These are phyloP conservation scores for Caenorhabditis afra DNA, from an alignment of 2,888 invertebrate genomes.

Conservation along the genomic window DNA sequence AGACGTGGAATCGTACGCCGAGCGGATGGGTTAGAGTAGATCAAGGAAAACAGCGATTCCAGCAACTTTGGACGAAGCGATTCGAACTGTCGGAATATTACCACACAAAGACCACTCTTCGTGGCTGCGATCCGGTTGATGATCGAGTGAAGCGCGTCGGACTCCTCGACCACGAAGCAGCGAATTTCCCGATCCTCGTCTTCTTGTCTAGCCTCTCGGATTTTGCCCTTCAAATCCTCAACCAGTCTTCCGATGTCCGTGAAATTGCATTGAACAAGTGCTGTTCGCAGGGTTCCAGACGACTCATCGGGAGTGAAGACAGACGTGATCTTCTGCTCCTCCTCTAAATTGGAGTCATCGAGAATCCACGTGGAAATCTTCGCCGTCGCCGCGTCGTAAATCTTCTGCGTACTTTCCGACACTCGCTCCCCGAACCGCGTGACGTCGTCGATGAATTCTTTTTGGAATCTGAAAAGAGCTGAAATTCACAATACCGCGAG, in stretches of 20 bases:
- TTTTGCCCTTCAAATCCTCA: constrained; percentile 22
- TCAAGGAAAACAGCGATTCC: constrained; percentile 35
- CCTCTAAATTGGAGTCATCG: neutral
- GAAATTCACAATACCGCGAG: no score
- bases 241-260: constrained; percentile 47
- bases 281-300: constrained; percentile 33
- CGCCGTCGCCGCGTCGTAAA: constrained; percentile 27
- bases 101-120: neutral
- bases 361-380: constrained; percentile 30
- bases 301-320: constrained; percentile 24
- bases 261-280: constrained; percentile 64
- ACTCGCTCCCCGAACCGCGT: constrained; percentile 46
- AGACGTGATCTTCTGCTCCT: neutral
- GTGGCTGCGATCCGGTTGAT: constrained; percentile 31
- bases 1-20: constrained; percentile 16
- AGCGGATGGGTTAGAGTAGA: constrained; percentile 23
- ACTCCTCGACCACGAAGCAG: constrained; percentile 26
- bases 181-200: constrained; percentile 4
- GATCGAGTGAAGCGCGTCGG: constrained; percentile 37
- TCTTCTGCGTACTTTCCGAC: neutral
- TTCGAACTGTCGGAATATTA: constrained; percentile 56
- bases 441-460: constrained; percentile 44
- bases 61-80: constrained; percentile 45
- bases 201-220: neutral
- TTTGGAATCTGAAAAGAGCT: constrained; percentile 38